Percentiles rank a stretch among this genome's conserved stretches.
These are phyloP conservation scores for Kobus ellipsiprymnus DNA, from an alignment of 2,113 vertebrate genomes.

Conservation along the genomic window DNA sequence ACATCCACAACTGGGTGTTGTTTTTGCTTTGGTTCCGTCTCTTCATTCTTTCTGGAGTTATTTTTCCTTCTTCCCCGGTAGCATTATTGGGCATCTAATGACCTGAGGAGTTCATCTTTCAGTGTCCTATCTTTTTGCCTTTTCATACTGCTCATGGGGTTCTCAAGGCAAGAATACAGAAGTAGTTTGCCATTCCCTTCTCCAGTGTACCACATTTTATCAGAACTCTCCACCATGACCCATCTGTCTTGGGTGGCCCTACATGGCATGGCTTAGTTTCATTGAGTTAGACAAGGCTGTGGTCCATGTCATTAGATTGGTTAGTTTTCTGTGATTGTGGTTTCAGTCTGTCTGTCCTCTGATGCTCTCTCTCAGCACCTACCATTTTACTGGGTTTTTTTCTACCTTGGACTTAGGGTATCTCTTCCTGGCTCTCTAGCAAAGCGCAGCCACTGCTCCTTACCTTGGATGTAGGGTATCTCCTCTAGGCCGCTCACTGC, in stretches of 20 bases:
- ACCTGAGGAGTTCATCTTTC: background rate
- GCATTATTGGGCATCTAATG: background rate
- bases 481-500: accelerated
- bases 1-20: background rate
- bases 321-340: background rate
- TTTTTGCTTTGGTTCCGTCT: background rate
- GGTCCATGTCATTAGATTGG: background rate
- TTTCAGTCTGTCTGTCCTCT: background rate
- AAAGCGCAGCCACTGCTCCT: accelerated
- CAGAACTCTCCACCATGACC: background rate
- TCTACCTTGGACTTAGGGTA: accelerated
- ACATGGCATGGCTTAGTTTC: background rate
- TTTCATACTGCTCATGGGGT: background rate
- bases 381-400: background rate
- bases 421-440: background rate
- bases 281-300: background rate
- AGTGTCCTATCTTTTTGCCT: background rate
- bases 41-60: background rate
- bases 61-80: background rate
- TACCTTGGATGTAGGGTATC: background rate
- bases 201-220: background rate
- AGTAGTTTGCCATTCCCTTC: background rate
- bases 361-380: background rate
- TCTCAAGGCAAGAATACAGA: background rate
- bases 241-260: accelerated